A percentile compares a stretch with the other conserved stretches of the same genome.
Evolutionary conservation across 2,888 invertebrate genomes (phyloP).

Genomic region (Leptopilina syphax): DNA sequence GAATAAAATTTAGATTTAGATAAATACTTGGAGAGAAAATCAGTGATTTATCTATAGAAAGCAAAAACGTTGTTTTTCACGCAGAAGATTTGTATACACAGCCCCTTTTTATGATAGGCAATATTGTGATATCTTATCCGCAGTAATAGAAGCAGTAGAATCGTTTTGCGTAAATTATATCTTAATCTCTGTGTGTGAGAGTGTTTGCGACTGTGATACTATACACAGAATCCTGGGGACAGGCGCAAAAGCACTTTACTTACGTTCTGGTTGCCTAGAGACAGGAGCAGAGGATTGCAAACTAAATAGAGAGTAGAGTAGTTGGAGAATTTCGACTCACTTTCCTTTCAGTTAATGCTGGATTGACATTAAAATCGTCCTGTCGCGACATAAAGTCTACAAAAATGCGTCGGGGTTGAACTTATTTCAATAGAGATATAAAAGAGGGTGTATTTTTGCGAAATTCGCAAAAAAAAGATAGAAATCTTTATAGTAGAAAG

Average conservation of each 20-base stretch:
- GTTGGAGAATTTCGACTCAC: neutral
- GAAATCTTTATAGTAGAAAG: conserved; percentile 1
- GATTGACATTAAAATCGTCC: neutral
- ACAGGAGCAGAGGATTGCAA: conserved; percentile 14
- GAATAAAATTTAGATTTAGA: too few relatives aligned
- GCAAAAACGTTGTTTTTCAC: too few relatives aligned
- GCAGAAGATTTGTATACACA: too few relatives aligned
- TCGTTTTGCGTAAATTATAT: too few relatives aligned
- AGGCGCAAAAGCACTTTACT: neutral
- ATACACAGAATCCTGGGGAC: neutral
- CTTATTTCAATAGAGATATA: neutral
- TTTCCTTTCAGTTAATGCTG: neutral
- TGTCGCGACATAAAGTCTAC: conserved; percentile 28
- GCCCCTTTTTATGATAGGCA: too few relatives aligned
- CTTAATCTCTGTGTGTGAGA: too few relatives aligned
- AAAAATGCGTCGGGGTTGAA: neutral
- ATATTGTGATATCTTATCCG: too few relatives aligned
- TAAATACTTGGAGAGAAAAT: too few relatives aligned
- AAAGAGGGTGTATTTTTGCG: neutral
- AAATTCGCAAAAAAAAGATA: neutral
- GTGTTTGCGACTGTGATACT: too few relatives aligned
- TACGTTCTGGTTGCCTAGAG: conserved; percentile 20
- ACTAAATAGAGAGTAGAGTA: neutral
- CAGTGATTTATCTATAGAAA: too few relatives aligned
- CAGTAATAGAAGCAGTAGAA: too few relatives aligned